Evolutionary conservation across 2,888 invertebrate genomes (phyloP).

Genomic region (Phortica okadai): DNA sequence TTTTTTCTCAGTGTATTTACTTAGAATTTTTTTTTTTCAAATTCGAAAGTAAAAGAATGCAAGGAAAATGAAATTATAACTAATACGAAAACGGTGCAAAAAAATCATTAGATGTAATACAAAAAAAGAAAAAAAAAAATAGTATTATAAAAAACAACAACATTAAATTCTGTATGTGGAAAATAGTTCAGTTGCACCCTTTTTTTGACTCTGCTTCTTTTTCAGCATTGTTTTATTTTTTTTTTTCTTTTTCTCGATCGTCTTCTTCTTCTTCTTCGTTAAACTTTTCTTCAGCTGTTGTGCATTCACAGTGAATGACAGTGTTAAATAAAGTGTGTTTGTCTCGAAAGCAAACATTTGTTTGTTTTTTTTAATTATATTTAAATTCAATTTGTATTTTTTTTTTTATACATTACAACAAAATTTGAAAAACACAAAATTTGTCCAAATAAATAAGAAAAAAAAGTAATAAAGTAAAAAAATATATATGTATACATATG

Average conservation of each 20-base stretch:
- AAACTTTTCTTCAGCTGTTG: neutral
- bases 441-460: constrained; percentile 30
- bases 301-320: neutral
- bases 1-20: constrained; percentile 28
- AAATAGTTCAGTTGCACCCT: neutral
- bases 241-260: too few species aligned
- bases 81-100: neutral
- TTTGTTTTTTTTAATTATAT: neutral
- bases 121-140: constrained; percentile 47
- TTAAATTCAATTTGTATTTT: neutral
- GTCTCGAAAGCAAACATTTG: neutral
- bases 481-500: neutral
- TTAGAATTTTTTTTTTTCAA: constrained; percentile 30
- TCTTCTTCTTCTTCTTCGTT: too few species aligned
- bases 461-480: constrained; percentile 26
- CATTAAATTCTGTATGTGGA: neutral
- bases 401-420: constrained; percentile 67
- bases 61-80: constrained; percentile 37
- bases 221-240: neutral
- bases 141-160: neutral
- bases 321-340: neutral
- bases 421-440: constrained; percentile 74
- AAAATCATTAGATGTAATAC: constrained; percentile 20
- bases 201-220: neutral
- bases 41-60: constrained; percentile 52